Conservation (phyloP, 1,140 invertebrate genomes). For the Heliconius hermathena region DNA sequence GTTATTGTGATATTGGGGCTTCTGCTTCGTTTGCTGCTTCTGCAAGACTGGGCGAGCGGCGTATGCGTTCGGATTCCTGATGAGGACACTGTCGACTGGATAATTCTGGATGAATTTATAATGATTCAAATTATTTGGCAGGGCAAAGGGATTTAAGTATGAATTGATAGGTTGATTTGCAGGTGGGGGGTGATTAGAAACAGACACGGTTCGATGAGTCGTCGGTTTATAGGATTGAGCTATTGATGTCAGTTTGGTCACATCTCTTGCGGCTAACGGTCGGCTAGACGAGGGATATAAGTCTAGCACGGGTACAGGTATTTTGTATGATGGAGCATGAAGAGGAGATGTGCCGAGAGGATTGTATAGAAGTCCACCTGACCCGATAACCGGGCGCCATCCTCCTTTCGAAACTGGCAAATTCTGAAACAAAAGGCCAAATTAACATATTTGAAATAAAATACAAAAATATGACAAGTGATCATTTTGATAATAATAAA, state of each 20-base stretch:
- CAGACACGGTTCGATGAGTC: slow-evolving; percentile 60
- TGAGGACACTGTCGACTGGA: slow-evolving; percentile 58
- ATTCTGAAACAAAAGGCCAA: slow-evolving; percentile 56
- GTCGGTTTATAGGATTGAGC: slow-evolving; percentile 76
- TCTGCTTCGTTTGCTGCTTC: slow-evolving; percentile 61
- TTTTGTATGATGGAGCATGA: slow-evolving; percentile 67
- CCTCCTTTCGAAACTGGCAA: slow-evolving; percentile 73
- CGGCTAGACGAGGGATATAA: slow-evolving; percentile 68
- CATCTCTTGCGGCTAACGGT: slow-evolving; percentile 69
- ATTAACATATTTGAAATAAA: no score
- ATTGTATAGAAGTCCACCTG: slow-evolving; percentile 61
- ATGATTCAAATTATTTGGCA: slow-evolving; percentile 61
- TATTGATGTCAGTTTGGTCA: slow-evolving; percentile 74
- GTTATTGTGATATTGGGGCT: slow-evolving; percentile 59
- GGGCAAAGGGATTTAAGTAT: slow-evolving; percentile 73
- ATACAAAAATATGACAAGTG: no score
- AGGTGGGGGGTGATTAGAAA: slow-evolving; percentile 45
- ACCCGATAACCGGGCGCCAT: slow-evolving; percentile 76
- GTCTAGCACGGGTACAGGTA: slow-evolving; percentile 57
- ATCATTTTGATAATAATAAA: no score
- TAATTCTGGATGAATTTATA: slow-evolving; percentile 74
- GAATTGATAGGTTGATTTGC: slow-evolving; percentile 74
- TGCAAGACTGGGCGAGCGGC: slow-evolving; percentile 57
- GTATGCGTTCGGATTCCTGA: slow-evolving; percentile 67
- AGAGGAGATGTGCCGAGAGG: slow-evolving; percentile 60